phyloP scores from a whole-genome alignment of 1,140 invertebrate species.

The Drosophila carrolli region DNA sequence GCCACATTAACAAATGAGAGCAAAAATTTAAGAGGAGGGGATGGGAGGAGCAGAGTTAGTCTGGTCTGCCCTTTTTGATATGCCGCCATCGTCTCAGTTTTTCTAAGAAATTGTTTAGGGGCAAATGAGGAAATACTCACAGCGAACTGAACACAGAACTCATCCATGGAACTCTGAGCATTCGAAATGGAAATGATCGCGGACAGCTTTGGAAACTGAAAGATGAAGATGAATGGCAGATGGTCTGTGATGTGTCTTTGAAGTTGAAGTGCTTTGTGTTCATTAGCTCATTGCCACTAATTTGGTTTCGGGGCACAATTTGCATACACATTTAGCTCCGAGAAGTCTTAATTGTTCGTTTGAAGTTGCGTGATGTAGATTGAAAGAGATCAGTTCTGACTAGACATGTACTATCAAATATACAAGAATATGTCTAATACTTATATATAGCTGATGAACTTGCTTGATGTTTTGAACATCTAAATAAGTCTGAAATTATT shows the following conservation, averaged over 20 bases:
- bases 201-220: constrained; percentile 23
- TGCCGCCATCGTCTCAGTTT: constrained; percentile 61
- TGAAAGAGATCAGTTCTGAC: constrained; percentile 12
- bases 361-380: constrained; percentile 15
- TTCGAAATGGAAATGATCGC: constrained; percentile 64
- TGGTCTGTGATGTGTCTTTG: constrained; percentile 60
- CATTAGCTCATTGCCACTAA: constrained; percentile 71
- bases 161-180: constrained; percentile 43
- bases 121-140: constrained; percentile 54
- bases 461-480: background rate
- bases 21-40: constrained; percentile 33
- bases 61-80: constrained; percentile 49
- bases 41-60: constrained; percentile 6
- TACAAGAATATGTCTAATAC: background rate
- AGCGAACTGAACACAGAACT: constrained; percentile 11
- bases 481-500: background rate
- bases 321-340: constrained; percentile 12
- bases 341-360: constrained; percentile 69
- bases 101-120: constrained; percentile 61
- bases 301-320: constrained; percentile 35
- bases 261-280: constrained; percentile 69
- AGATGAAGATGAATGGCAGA: constrained; percentile 79
- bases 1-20: constrained; percentile 63
- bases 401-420: constrained; percentile 3
- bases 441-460: background rate